Base-by-base conservation (phyloP, 2,888 invertebrate genomes). In the Ariolimax columbianus region DNA sequence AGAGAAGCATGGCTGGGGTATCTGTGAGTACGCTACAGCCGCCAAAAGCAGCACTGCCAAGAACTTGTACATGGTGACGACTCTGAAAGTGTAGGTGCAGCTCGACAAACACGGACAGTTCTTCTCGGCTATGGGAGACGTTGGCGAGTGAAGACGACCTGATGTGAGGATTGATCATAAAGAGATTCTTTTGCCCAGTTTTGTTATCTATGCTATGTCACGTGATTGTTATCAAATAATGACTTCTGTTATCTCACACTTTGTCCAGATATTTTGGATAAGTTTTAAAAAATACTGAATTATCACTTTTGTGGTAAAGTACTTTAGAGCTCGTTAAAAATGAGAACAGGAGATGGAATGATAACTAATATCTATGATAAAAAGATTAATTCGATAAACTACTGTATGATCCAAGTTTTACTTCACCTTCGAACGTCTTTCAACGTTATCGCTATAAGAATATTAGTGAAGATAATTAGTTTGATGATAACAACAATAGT, bases 1-100 rank as follows among this genome's bases (percentile, higher is more conserved):
- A 26, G 82, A 82, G 75, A 82, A 82, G 38, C 82, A 82, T 40
- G 70, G 82, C 59, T 63, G 77, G 30, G 75, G 82, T 11, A 77
- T 77, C 33, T 75, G 82, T 4, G 72, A 59, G 30, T 77, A 82
- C 26, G 55, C 59, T 77, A 77, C 82, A 30, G 66, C 66, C 9
- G 77, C 82, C 38, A 55, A 36, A 7, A 66, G 36, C 75, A 77
- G 23, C 55, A 82, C 59, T 19, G 77, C 75, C 30, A 82, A 33
- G 7, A 82, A 11, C 43, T 77, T 82, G 47, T 51, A 66, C 82
- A 82, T 82, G 43, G 17, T 73, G 77, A 55, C 59, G 77, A 59
- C 19, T 77, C 36, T 77, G 47, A 11, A 36, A 73, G 0, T 47
- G n/a, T 47, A 51, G 17, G 30, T 30, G 30, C 75, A 55, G 77